phyloP scores from a whole-genome alignment of 1,140 invertebrate genomes.

The Chironomus tepperi region DNA sequence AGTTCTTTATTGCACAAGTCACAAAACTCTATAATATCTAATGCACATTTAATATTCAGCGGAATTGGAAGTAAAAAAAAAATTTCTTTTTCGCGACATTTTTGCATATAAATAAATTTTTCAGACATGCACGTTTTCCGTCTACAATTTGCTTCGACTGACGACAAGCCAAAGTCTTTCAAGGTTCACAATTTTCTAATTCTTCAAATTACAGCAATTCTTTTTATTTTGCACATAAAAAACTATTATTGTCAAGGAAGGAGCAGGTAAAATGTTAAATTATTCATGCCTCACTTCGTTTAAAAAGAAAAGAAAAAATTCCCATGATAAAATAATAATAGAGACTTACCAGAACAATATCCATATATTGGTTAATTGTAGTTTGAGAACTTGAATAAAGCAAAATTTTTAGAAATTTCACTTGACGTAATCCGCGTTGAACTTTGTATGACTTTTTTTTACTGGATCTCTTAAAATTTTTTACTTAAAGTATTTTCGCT shows the following conservation, averaged over 20 bases:
- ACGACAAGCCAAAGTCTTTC: neutral
- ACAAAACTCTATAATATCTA: no score
- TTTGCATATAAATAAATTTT: no score
- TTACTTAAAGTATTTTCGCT: neutral
- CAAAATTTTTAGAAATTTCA: neutral
- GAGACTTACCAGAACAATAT: conserved; percentile 1
- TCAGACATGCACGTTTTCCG: no score
- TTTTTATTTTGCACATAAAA: neutral
- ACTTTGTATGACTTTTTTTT: neutral
- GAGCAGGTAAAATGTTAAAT: no score
- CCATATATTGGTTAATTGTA: conserved; percentile 8
- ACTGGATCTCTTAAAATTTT: neutral
- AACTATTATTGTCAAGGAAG: no score
- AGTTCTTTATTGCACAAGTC: no score
- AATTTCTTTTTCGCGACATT: no score
- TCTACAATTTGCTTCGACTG: neutral
- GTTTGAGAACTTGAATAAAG: neutral
- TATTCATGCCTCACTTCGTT: neutral
- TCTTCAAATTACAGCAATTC: neutral
- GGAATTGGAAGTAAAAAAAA: no score
- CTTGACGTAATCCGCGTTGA: neutral
- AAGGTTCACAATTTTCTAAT: neutral
- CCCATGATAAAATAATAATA: neutral
- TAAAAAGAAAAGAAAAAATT: neutral
- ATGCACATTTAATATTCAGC: no score